A percentile compares a stretch with the other conserved stretches of the same genome.
These are phyloP conservation scores for Lordiphosa andalusiaca DNA, from an alignment of 2,888 invertebrate genomes.

Conservation along the genomic window DNA sequence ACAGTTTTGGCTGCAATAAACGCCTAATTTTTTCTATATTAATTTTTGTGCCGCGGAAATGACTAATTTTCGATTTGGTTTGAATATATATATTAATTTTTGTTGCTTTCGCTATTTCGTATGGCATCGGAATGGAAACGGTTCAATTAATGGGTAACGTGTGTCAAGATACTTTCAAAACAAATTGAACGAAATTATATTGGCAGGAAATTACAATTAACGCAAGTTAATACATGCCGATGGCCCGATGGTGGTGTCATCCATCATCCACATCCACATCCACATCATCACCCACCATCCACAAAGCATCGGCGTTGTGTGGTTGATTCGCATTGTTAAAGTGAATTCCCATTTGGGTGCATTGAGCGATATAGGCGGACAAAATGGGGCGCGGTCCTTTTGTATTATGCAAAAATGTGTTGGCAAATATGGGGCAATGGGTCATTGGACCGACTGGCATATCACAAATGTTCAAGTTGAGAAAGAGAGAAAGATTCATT, in stretches of 20 bases:
- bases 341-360: too few relatives aligned
- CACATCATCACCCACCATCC: too few relatives aligned
- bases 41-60: conserved; percentile 43
- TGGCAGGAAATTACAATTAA: conserved; percentile 60
- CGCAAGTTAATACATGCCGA: conserved; percentile 31
- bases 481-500: too few relatives aligned
- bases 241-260: not conserved
- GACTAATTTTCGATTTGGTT: conserved; percentile 55
- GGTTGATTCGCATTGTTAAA: too few relatives aligned
- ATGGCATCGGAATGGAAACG: conserved; percentile 50
- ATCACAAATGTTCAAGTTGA: too few relatives aligned
- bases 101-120: not conserved
- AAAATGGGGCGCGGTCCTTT: too few relatives aligned
- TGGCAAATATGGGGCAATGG: too few relatives aligned
- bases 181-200: conserved; percentile 55
- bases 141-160: conserved; percentile 48
- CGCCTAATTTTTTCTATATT: conserved; percentile 44
- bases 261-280: not conserved
- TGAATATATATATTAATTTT: not conserved
- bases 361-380: too few relatives aligned
- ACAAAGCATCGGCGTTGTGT: too few relatives aligned
- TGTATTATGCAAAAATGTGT: too few relatives aligned
- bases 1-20: conserved; percentile 64
- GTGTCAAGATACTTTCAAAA: conserved; percentile 68
- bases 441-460: too few relatives aligned